Evolutionary conservation across 1,140 invertebrate genomes (phyloP).

Genomic region (Anoplophora glabripennis): DNA sequence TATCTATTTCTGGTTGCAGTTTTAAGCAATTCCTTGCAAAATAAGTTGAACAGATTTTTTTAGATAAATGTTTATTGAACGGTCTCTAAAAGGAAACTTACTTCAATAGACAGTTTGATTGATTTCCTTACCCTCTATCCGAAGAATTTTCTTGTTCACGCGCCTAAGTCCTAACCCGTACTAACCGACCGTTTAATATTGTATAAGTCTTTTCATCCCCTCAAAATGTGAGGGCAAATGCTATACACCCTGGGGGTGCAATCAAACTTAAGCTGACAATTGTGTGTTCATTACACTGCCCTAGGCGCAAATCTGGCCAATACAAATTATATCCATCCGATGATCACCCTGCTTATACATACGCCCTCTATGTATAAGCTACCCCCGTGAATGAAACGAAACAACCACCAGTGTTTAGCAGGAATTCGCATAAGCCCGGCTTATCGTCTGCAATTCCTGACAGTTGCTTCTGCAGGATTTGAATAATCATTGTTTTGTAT

Average conservation of each 20-base stretch:
- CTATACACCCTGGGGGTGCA: slow-evolving; percentile 35
- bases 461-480: slow-evolving; percentile 43
- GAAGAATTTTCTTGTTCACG: slow-evolving; percentile 3
- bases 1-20: too few species aligned
- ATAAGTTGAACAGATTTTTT: too few species aligned
- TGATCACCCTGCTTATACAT: slow-evolving; percentile 32
- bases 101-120: too few species aligned
- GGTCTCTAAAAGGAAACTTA: too few species aligned
- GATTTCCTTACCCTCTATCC: too few species aligned
- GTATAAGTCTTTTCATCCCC: slow-evolving; percentile 33
- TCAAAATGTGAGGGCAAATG: slow-evolving; percentile 16
- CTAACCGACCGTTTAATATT: slow-evolving; percentile 46
- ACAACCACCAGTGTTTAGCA: slow-evolving; percentile 34
- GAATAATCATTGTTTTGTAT: slow-evolving; percentile 43
- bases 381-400: slow-evolving; percentile 1
- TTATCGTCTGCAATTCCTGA: slow-evolving; percentile 27
- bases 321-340: slow-evolving; percentile 50
- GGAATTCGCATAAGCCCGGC: slow-evolving; percentile 26
- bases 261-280: slow-evolving; percentile 50
- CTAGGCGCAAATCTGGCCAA: slow-evolving; percentile 51
- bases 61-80: too few species aligned
- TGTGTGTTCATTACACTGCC: slow-evolving; percentile 51
- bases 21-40: too few species aligned
- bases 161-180: slow-evolving; percentile 30
- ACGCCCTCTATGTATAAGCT: slow-evolving; percentile 21